Evolutionary conservation across 2,888 invertebrate genomes (phyloP), one percentile per base, ranked within the genome.

Genomic region (Erebia epiphron): DNA sequence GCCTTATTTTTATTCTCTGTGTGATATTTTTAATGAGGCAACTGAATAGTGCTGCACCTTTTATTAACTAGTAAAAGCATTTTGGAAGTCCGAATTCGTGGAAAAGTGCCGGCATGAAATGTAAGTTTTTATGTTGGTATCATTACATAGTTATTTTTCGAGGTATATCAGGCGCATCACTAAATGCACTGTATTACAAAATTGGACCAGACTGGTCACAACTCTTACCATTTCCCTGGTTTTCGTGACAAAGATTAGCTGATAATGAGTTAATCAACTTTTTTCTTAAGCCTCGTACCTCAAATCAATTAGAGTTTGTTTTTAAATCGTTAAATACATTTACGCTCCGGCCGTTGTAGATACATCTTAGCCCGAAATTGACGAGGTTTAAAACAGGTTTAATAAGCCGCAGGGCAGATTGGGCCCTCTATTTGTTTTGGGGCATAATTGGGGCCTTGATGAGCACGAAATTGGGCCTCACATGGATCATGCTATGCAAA

Each of bases 1-100:
- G 79, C 87, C 87, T 89, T 88, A 90, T 91, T 92, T 92, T 91
- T 91, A 91, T 91, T 90, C 87, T 88, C 84, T 82, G 87, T 90
- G 90, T 91, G 91, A 91, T 91, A 91, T 91, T 91, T 91, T 91
- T 91, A 91, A 91, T 91, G 91, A 91, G 89, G 86, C 84, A 87
- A 88, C 87, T 89, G 87, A 90, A 90, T 86, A 84, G 85, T 78
- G 80, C 83, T 89, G 87, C 87, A 86, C 87, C 86, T 87, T 90
- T 88, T 90, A 89, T 90, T 89, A 85, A 88, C 86, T 82, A 88
- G 87, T 88, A 86, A 86, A 88, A 86, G 85, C 84, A 86, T 87
- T 67, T 86, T 83, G 83, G 77, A 77, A 77, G 70, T 75, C 79
- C 82, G 80, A 78, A 83, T 84, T 82, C 80, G 80, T 79, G 76